Conservation (phyloP, 2,113 vertebrate species). For the Catagonus wagneri region DNA sequence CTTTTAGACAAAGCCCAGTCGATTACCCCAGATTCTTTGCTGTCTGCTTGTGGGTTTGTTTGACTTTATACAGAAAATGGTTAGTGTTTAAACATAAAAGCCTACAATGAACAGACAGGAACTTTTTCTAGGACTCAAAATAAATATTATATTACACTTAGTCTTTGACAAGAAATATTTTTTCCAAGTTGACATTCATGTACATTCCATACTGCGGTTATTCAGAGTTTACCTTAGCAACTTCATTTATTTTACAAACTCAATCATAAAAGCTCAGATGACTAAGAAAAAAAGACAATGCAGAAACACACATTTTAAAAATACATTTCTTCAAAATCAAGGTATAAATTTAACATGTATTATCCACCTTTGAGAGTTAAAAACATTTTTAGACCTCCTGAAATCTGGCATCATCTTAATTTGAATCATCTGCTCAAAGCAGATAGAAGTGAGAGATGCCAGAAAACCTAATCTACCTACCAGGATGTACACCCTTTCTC, state of each 20-base stretch:
- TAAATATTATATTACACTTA: slow-evolving; percentile 61
- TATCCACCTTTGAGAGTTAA: not conserved
- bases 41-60: slow-evolving; percentile 31
- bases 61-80: slow-evolving; percentile 63
- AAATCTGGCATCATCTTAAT: not conserved
- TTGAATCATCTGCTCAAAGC: slow-evolving; percentile 13
- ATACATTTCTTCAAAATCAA: slow-evolving; percentile 32
- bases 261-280: not conserved
- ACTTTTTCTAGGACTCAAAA: slow-evolving; percentile 68
- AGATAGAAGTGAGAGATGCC: not conserved
- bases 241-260: not conserved
- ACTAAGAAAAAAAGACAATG: not conserved
- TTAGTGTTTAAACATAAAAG: slow-evolving; percentile 60
- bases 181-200: slow-evolving; percentile 30
- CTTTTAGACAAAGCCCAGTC: slow-evolving; percentile 10
- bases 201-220: not conserved
- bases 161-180: slow-evolving; percentile 40
- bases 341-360: not conserved
- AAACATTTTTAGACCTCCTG: not conserved
- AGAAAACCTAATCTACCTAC: not conserved
- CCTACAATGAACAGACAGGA: not conserved
- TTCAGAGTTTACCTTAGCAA: not conserved
- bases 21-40: slow-evolving; percentile 4
- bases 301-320: not conserved
- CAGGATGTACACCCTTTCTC: not conserved